phyloP scores from a whole-genome alignment of 2,888 invertebrate species.

The Apantesis nais region DNA sequence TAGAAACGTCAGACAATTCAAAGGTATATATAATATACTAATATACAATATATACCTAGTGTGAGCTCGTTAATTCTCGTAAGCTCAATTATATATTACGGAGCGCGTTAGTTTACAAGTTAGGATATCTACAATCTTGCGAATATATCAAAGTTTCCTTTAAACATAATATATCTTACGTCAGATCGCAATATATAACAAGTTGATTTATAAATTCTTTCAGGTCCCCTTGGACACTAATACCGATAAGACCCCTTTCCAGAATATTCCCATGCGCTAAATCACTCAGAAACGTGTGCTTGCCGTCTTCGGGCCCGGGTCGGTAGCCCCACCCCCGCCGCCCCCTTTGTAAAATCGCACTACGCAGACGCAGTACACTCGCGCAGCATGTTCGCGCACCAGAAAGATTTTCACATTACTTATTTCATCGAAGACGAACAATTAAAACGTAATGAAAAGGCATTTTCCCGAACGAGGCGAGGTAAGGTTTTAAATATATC shows the following conservation, averaged over 20 bases:
- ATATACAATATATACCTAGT: too few species aligned
- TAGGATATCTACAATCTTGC: too few species aligned
- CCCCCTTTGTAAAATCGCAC: constrained; percentile 26
- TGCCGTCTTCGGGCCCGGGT: constrained; percentile 10
- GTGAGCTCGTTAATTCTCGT: too few species aligned
- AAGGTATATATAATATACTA: too few species aligned
- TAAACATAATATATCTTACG: too few species aligned
- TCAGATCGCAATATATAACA: background rate
- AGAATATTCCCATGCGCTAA: background rate
- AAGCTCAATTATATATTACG: too few species aligned
- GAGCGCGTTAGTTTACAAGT: too few species aligned
- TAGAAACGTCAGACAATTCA: too few species aligned
- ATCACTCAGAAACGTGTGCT: background rate
- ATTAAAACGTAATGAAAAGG: constrained; percentile 76
- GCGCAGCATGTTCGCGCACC: constrained; percentile 74
- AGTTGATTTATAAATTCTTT: background rate
- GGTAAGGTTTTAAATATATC: constrained; percentile 62
- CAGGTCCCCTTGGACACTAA: background rate
- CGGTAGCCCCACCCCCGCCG: constrained; percentile 38
- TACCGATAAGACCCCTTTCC: background rate
- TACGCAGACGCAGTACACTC: constrained; percentile 50
- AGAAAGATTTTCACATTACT: constrained; percentile 60
- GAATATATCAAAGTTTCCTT: too few species aligned
- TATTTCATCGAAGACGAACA: constrained; percentile 71
- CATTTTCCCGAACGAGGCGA: constrained; percentile 56